These are phyloP conservation scores for Parapristionchus giblindavisi DNA, from an alignment of 2,888 invertebrate species.

Conservation along the genomic window DNA sequence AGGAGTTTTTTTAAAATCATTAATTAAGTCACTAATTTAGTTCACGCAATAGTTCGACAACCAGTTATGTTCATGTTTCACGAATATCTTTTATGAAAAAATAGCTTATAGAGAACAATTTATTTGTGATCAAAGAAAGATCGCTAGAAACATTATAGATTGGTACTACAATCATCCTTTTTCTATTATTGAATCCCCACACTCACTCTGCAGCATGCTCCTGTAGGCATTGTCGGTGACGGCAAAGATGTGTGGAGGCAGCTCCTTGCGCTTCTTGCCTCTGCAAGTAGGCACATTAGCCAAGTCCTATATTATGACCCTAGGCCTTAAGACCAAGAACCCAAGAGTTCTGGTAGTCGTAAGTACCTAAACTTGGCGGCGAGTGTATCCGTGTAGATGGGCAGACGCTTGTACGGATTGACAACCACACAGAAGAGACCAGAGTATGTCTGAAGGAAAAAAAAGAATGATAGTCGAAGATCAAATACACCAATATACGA, in stretches of 20 bases:
- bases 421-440: constrained; percentile 99
- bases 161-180: constrained; percentile 26
- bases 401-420: constrained; percentile 92
- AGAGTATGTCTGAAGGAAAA: constrained; percentile 88
- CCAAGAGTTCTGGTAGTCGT: too few relatives aligned
- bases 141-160: background rate
- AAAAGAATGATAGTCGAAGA: background rate
- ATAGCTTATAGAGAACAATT: background rate
- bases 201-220: constrained; percentile 93
- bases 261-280: constrained; percentile 82
- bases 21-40: too few relatives aligned
- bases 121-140: background rate
- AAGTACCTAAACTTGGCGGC: constrained; percentile 93
- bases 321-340: background rate
- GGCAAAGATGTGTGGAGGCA: constrained; percentile 99
- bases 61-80: too few relatives aligned
- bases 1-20: too few relatives aligned
- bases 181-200: background rate
- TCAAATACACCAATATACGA: background rate
- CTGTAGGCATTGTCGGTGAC: constrained; percentile 99
- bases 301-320: background rate
- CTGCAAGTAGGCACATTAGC: background rate
- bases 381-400: constrained; percentile 98
- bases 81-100: background rate
- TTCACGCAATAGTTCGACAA: too few relatives aligned